Evolutionary conservation across 1,140 invertebrate species (phyloP).

Genomic region (Hesperophylax magnus): DNA sequence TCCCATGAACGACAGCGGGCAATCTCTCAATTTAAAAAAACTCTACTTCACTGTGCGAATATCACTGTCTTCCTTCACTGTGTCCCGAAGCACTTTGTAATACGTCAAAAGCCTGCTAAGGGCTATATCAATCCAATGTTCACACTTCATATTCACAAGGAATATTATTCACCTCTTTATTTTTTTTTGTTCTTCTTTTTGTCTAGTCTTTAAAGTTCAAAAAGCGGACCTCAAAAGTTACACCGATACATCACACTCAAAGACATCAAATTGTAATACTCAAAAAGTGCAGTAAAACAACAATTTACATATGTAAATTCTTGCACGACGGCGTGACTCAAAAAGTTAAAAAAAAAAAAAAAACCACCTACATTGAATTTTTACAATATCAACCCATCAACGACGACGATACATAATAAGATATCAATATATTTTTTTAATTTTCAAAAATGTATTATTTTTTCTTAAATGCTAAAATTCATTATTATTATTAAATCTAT

Average conservation of each 20-base stretch:
- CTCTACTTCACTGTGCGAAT: not conserved
- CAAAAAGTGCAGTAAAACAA: conserved; percentile 25
- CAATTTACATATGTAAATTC: conserved; percentile 5
- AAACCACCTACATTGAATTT: conserved; percentile 34
- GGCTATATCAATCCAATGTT: not conserved
- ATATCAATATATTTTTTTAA: conserved; percentile 29
- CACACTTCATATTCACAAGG: not conserved
- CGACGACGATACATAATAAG: conserved; percentile 26
- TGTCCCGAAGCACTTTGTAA: not conserved
- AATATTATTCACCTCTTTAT: not conserved
- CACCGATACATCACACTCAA: conserved; percentile 34
- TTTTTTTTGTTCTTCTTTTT: too few relatives aligned
- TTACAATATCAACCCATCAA: conserved; percentile 2
- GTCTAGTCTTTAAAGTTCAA: not conserved
- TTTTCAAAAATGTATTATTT: not conserved
- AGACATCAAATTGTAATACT: conserved; percentile 30
- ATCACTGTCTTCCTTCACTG: not conserved
- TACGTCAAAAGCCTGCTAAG: not conserved
- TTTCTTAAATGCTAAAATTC: conserved; percentile 29
- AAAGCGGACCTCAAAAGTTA: not conserved
- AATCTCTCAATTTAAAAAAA: conserved; percentile 7
- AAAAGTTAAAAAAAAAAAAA: conserved; percentile 16
- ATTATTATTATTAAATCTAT: conserved; percentile 20
- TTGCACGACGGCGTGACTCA: conserved; percentile 4
- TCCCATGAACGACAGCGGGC: not conserved